Conservation (phyloP, 2,797 vertebrate species). For the Holocentrus rufus region DNA sequence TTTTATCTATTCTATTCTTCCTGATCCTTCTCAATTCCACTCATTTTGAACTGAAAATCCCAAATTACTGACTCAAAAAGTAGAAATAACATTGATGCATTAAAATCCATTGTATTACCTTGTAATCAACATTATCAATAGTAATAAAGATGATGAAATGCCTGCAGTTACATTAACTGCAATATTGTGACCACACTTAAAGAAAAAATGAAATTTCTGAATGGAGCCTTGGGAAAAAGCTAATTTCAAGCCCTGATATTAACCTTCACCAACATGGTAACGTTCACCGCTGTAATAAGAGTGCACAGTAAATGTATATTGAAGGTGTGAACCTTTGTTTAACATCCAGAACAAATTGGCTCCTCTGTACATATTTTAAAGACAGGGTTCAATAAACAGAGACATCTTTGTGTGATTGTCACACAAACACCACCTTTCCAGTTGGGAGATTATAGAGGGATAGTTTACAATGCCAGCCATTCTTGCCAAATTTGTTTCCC, state of each 20-base stretch:
- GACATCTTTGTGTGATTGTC: slow-evolving; percentile 2
- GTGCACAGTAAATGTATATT: background rate
- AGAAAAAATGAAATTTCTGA: too few species aligned
- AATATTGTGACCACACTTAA: too few species aligned
- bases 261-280: slow-evolving; percentile 9
- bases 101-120: too few species aligned
- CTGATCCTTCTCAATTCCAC: too few species aligned
- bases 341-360: slow-evolving; percentile 3
- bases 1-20: too few species aligned
- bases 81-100: too few species aligned
- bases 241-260: background rate
- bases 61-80: too few species aligned
- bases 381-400: slow-evolving; percentile 14
- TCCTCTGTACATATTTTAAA: slow-evolving; percentile 11
- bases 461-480: slow-evolving; percentile 67
- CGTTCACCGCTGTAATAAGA: slow-evolving; percentile 1
- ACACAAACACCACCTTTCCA: slow-evolving; percentile 32
- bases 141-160: too few species aligned
- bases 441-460: slow-evolving; percentile 63
- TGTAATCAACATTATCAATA: too few species aligned
- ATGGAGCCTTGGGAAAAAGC: background rate
- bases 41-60: too few species aligned
- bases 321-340: background rate
- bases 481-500: slow-evolving; percentile 68
- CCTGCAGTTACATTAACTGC: too few species aligned